These are phyloP conservation scores for Drosophila nikananu DNA, from an alignment of 1,140 invertebrate genomes.

Conservation along the genomic window DNA sequence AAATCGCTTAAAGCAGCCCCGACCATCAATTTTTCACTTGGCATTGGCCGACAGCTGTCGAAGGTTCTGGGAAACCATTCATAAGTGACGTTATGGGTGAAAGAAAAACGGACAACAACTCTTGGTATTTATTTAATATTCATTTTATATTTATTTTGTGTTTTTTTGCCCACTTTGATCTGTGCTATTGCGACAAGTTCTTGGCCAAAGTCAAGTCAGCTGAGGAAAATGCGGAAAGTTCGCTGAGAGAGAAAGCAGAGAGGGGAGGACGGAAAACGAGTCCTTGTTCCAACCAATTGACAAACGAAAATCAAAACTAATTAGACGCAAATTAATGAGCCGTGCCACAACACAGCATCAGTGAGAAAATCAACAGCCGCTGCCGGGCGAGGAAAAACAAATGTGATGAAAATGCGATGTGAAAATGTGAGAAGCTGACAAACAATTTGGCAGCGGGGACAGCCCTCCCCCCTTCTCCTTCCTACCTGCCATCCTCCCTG, in stretches of 20 bases:
- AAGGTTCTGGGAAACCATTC: conserved; percentile 27
- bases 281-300: conserved; percentile 54
- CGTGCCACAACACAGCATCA: conserved; percentile 39
- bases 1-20: conserved; percentile 60
- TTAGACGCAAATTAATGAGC: conserved; percentile 78
- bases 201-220: conserved; percentile 82
- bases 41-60: conserved; percentile 62
- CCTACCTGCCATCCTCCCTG: conserved; percentile 16
- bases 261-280: conserved; percentile 17
- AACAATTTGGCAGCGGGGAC: conserved; percentile 75
- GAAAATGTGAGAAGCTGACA: conserved; percentile 78
- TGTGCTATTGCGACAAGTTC: conserved; percentile 68
- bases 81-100: neutral
- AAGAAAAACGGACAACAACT: conserved; percentile 14
- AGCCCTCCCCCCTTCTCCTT: conserved; percentile 4
- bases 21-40: conserved; percentile 68
- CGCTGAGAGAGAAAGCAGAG: conserved; percentile 18
- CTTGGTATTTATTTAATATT: conserved; percentile 46
- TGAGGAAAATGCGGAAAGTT: conserved; percentile 29
- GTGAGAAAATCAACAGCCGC: conserved; percentile 36
- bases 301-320: conserved; percentile 76
- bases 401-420: conserved; percentile 79
- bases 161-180: conserved; percentile 69
- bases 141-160: conserved; percentile 63
- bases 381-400: conserved; percentile 52